Conservation (phyloP, 1,140 invertebrate genomes). For the Amphibalanus amphitrite region DNA sequence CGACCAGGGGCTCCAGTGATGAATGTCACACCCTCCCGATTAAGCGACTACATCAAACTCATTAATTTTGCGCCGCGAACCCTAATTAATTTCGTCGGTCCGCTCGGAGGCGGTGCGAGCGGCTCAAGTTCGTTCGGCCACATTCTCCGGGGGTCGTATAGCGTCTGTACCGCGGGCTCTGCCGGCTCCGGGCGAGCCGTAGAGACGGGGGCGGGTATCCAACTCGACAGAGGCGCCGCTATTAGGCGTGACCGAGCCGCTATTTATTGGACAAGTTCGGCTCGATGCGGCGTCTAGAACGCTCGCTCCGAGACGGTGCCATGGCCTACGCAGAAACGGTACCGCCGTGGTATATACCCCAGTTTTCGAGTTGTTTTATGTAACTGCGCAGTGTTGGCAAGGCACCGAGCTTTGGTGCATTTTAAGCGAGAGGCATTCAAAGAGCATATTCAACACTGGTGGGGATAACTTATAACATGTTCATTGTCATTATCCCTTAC, state of each 20-base stretch:
- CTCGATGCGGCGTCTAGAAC: background rate
- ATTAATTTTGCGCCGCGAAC: background rate
- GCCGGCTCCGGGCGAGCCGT: no score
- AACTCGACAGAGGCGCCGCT: background rate
- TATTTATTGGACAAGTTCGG: background rate
- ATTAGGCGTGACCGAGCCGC: background rate
- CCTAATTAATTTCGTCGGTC: background rate
- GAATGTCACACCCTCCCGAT: background rate
- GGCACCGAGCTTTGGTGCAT: no score
- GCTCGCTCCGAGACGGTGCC: no score
- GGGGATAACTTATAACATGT: no score
- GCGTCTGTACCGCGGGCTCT: background rate
- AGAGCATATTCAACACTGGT: no score
- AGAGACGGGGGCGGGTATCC: no score
- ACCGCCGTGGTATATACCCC: no score
- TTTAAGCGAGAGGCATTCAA: no score
- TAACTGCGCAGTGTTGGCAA: no score
- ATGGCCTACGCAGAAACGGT: no score
- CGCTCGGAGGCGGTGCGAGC: background rate
- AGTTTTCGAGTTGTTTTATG: no score
- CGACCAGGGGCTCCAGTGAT: background rate
- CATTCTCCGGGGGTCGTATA: background rate
- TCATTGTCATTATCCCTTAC: no score
- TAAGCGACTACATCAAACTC: background rate
- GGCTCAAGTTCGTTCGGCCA: background rate